Evolutionary conservation across 2,888 invertebrate genomes (phyloP).

Genomic region (Andrena dorsata): DNA sequence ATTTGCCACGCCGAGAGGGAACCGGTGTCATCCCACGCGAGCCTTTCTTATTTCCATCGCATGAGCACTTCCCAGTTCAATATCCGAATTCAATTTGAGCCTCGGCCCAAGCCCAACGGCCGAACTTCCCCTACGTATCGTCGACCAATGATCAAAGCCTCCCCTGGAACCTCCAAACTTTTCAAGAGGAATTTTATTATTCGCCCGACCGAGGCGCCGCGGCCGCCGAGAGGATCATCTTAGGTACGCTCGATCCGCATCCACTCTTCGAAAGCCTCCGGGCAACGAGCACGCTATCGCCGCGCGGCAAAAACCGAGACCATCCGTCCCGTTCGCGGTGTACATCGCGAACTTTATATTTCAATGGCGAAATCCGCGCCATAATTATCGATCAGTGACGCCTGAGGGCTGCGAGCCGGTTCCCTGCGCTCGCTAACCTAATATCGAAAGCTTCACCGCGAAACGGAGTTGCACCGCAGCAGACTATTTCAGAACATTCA

Average conservation of each 20-base stretch:
- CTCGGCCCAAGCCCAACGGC: neutral
- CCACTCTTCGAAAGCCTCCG: neutral
- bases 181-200: neutral
- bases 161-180: slow-evolving; percentile 10
- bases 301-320: neutral
- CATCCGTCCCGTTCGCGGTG: neutral
- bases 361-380: slow-evolving; percentile 28
- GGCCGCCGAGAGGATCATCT: neutral
- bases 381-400: slow-evolving; percentile 20
- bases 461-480: slow-evolving; percentile 12
- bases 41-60: slow-evolving; percentile 83
- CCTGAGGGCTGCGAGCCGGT: slow-evolving; percentile 10
- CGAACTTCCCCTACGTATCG: slow-evolving; percentile 19
- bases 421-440: slow-evolving; percentile 29
- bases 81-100: slow-evolving; percentile 56
- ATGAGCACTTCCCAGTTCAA: slow-evolving; percentile 30
- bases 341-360: slow-evolving; percentile 2
- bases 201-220: neutral
- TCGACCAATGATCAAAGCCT: slow-evolving; percentile 30
- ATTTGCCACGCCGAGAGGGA: slow-evolving; percentile 88
- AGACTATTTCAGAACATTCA: slow-evolving; percentile 35
- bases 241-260: no score
- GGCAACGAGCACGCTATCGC: neutral
- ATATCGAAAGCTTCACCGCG: slow-evolving; percentile 48
- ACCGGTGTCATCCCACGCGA: slow-evolving; percentile 90